Evolutionary conservation across 2,888 invertebrate species (phyloP).

Genomic region (Lobophora halterata): DNA sequence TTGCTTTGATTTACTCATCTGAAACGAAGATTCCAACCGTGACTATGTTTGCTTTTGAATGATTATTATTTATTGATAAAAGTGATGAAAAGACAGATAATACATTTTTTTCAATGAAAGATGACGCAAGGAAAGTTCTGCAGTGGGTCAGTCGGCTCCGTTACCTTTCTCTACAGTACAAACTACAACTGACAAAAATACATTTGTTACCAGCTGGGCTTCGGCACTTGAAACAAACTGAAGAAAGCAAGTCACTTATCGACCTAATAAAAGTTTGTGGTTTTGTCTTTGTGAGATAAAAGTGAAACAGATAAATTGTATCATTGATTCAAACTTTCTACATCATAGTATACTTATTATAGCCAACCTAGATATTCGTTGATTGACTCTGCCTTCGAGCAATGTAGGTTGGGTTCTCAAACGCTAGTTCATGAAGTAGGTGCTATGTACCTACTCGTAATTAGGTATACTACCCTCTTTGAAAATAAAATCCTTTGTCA

Average conservation of each 20-base stretch:
- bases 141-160: slow-evolving; percentile 68
- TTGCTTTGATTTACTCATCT: no score
- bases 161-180: slow-evolving; percentile 63
- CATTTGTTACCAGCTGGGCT: slow-evolving; percentile 27
- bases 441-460: no score
- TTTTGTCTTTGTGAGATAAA: slow-evolving; percentile 25
- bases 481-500: no score
- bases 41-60: slow-evolving; percentile 1
- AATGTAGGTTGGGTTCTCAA: no score
- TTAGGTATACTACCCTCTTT: no score
- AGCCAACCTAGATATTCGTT: no score
- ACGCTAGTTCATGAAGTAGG: no score
- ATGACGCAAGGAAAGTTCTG: slow-evolving; percentile 64
- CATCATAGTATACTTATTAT: neutral
- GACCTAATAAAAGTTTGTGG: slow-evolving; percentile 24
- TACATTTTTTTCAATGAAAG: slow-evolving; percentile 42
- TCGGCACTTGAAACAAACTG: slow-evolving; percentile 25
- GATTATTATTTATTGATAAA: slow-evolving; percentile 18
- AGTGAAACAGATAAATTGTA: slow-evolving; percentile 18
- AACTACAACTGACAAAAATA: slow-evolving; percentile 20
- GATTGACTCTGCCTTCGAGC: no score
- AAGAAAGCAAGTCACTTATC: slow-evolving; percentile 29
- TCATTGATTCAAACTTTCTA: slow-evolving; percentile 9
- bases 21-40: neutral
- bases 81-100: slow-evolving; percentile 19